Evolutionary conservation across 2,113 vertebrate species (phyloP).

Genomic region (Phaetusa simplex): DNA sequence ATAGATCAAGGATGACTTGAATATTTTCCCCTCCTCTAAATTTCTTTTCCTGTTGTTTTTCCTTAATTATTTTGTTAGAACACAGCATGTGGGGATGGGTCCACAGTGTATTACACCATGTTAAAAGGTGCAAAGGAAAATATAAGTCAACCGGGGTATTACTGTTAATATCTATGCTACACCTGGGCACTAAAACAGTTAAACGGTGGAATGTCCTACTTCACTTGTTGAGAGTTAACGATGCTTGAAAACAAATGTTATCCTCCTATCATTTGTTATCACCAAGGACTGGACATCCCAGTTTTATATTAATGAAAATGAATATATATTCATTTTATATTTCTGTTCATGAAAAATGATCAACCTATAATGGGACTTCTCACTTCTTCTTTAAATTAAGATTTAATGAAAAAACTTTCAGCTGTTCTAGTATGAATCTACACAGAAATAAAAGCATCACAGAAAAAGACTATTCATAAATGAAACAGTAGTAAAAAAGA

Average conservation of each 20-base stretch:
- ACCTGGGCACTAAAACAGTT: not conserved
- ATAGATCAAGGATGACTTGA: not conserved
- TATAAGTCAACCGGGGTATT: not conserved
- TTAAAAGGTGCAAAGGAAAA: not conserved
- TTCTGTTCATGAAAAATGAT: not conserved
- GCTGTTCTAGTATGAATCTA: not conserved
- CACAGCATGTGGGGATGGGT: not conserved
- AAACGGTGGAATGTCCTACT: not conserved
- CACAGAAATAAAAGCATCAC: not conserved
- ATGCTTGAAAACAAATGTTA: not conserved
- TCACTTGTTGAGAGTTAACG: not conserved
- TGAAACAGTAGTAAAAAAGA: not conserved
- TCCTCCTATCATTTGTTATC: not conserved
- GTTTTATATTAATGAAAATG: not conserved
- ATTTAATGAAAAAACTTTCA: not conserved
- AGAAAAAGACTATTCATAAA: not conserved
- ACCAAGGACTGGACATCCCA: not conserved
- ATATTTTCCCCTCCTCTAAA: not conserved
- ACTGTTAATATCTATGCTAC: not conserved
- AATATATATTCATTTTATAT: not conserved
- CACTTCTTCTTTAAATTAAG: not conserved
- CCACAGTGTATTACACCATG: not conserved
- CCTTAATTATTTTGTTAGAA: not conserved
- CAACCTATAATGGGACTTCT: not conserved
- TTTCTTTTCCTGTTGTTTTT: not conserved